phyloP scores from a whole-genome alignment of 64 coral and sea anemone genomes.

The Catalaphyllia jardinei region DNA sequence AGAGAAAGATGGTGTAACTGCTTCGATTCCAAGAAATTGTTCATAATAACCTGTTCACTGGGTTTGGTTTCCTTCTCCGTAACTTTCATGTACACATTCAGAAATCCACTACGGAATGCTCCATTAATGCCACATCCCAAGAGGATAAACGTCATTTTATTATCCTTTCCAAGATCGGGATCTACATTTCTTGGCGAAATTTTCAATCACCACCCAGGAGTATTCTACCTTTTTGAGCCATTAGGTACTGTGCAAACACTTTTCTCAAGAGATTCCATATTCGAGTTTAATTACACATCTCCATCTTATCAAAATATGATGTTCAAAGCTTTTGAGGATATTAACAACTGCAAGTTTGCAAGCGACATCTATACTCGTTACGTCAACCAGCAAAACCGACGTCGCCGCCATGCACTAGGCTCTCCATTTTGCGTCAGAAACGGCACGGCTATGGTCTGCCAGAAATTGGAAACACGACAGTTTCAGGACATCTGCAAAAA shows the following conservation, averaged over 20 bases:
- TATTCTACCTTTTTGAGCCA: conserved; percentile 11
- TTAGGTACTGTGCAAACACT: not conserved
- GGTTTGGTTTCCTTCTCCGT: too few relatives aligned
- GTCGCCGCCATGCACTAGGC: not conserved
- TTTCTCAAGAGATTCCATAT: not conserved
- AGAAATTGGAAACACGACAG: not conserved
- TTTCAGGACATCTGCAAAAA: not conserved
- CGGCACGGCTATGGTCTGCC: not conserved
- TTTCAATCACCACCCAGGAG: conserved; percentile 18
- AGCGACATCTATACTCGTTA: not conserved
- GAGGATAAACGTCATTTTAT: not conserved
- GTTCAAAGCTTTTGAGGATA: not conserved
- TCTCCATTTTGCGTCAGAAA: not conserved
- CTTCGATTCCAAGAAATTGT: too few relatives aligned
- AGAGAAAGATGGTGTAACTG: too few relatives aligned
- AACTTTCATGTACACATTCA: too few relatives aligned
- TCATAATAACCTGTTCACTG: too few relatives aligned
- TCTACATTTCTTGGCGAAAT: conserved; percentile 1
- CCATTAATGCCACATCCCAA: not conserved
- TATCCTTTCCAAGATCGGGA: conserved; percentile 11
- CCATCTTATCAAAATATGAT: not conserved
- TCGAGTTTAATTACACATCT: not conserved
- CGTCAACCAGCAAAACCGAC: not conserved
- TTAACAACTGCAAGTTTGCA: not conserved
- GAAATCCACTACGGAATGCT: too few relatives aligned